Base-by-base conservation (phyloP, 2,113 vertebrate species). In the Chaetodon trifascialis region DNA sequence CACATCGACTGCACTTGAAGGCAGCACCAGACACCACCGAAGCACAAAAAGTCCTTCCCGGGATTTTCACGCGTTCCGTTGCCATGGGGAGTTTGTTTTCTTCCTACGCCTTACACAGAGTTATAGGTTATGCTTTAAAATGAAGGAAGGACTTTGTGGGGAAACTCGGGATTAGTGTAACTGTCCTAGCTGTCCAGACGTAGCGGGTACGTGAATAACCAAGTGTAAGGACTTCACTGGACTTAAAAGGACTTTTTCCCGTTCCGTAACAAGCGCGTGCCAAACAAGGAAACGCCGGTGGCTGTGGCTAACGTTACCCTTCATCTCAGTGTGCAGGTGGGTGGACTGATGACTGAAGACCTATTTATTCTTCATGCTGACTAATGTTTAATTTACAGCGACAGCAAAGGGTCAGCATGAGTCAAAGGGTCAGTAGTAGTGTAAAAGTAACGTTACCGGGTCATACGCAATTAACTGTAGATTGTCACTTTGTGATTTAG, bases 71-170 rank as follows among this genome's bases (percentile, higher is more conserved):
- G 87, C 86, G 80, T 86, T 75, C 71, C 54, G 94, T 95, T 95
- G 81, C 93, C 84, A 95, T 93, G 88, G 94, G 88, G 46, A 73
- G 60, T 77, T 80, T 80, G 55, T 86, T 77, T 72, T 64, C 42
- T 34, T 63, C 34, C 25, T 14, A 4, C 59, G 25, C 51, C 10
- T 15, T 1, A 30, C 17, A 60, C 23, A 68, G 52, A 89, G 86
- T 86, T 46, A 75, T 23, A 54, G 54, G 76, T 79, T 55, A 71
- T 34, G 89, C 77, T 88, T 86, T 83, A 60, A 63, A 47, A 38
- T 44, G 38, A 66, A 30, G 34, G 36, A 1, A 56, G 7, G n/a
- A 7, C 15, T 6, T 2, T 1, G 30, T 23, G 7, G 15, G 21
- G 2, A 38, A 52, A 60, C 8, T 1, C 12, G 8, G 51, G 4